Base-by-base conservation (phyloP, 1,140 invertebrate species). In the Orius insidiosus region DNA sequence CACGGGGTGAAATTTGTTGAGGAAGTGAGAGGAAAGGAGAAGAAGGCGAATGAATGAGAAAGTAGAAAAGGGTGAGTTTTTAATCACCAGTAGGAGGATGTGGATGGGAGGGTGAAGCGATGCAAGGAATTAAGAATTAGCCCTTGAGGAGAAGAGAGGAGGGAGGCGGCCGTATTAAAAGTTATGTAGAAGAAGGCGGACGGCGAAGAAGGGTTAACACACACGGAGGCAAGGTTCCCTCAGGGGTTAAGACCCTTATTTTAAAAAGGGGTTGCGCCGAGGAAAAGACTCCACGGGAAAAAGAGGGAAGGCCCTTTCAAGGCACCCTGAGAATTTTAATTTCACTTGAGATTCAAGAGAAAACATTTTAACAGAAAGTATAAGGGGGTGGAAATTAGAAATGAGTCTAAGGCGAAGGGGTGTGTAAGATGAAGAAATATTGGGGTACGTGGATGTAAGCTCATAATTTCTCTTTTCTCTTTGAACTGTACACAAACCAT, bases 351-450 rank as follows among this genome's bases (percentile, higher is more conserved):
- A 54, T 51, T 53, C 51, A 54, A 54, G 53, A 54, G 53, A 54
- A 54, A 54, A 54, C 53, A 54, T 54, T 54, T 54, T 54, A 54
- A 54, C 53, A 54, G 53, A 54, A 54, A 54, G 52, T 51, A 54
- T 52, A 54, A 52, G 49, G 50, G 44, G 46, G 52, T 53, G 52
- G 52, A 53, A 53, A 53, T 53, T 53, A 53, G 52, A 53, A 53
- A 53, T 48, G 52, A 42, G 49, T 45, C 47, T 46, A 46, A 38
- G 50, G 46, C 40, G 52, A 42, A 44, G 39, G 49, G 46, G 39
- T 47, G 47, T 53, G 49, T 51, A 48, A 49, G 49, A 46, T 50
- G 48, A 50, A 50, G 48, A 50, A 50, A 50, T 50, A 42, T 42
- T 24, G 24, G 24, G 24, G 24, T 24, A 24, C 24, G 24, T 24